These are phyloP conservation scores for Triplophysa bombifrons DNA, from an alignment of 2,797 vertebrate genomes.

Conservation along the genomic window DNA sequence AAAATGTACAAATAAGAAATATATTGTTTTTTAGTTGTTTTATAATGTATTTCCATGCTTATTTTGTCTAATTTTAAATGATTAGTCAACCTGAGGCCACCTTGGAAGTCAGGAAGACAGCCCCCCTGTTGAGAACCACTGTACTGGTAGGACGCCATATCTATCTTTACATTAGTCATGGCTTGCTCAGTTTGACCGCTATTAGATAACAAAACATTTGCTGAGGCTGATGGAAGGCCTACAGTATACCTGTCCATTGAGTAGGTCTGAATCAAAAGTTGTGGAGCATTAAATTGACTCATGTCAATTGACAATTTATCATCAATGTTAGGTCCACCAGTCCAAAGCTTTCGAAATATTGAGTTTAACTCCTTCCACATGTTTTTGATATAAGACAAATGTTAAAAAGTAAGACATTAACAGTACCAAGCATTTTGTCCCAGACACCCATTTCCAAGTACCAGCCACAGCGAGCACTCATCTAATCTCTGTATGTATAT, in stretches of 20 bases:
- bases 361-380: slow-evolving; percentile 18
- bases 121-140: not conserved
- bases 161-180: not conserved
- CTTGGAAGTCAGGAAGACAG: too few relatives aligned
- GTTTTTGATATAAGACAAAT: slow-evolving; percentile 10
- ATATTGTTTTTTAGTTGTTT: too few relatives aligned
- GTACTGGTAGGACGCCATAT: not conserved
- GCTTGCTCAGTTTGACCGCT: slow-evolving; percentile 17
- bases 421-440: slow-evolving; percentile 9
- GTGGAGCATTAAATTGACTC: slow-evolving; percentile 2
- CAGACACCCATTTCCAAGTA: not conserved
- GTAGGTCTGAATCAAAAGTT: slow-evolving; percentile 1
- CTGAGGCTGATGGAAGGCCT: not conserved
- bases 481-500: slow-evolving; percentile 43
- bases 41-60: too few relatives aligned
- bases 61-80: too few relatives aligned
- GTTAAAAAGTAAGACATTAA: slow-evolving; percentile 30
- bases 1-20: too few relatives aligned
- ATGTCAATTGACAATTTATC: not conserved
- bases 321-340: slow-evolving; percentile 5
- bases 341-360: slow-evolving; percentile 8
- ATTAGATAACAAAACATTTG: not conserved
- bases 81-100: too few relatives aligned
- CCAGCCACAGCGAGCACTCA: slow-evolving; percentile 8
- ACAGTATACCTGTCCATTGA: not conserved